Conservation (phyloP, 2,797 vertebrate species). For the Lemur catta region DNA sequence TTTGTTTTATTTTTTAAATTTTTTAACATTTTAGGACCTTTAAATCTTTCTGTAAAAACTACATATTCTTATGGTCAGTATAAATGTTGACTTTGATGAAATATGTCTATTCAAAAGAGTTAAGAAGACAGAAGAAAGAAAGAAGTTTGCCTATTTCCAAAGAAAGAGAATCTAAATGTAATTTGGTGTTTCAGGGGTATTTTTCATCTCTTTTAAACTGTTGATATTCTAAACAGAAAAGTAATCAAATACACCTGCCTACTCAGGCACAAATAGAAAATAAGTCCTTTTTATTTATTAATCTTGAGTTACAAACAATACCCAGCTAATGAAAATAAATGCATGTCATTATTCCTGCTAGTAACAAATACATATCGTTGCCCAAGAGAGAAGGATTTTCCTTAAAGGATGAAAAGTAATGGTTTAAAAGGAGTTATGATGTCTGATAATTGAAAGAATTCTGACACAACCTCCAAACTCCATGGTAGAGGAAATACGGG, state of each 20-base stretch:
- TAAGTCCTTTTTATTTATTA: not conserved
- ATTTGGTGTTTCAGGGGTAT: not conserved
- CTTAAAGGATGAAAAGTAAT: not conserved
- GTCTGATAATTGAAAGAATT: not conserved
- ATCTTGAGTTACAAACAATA: not conserved
- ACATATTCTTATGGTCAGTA: not conserved
- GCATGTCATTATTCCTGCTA: not conserved
- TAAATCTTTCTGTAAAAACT: not conserved
- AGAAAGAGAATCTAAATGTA: not conserved
- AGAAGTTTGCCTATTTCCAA: not conserved
- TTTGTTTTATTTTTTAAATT: not conserved
- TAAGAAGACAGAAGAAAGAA: not conserved
- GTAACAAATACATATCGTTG: not conserved
- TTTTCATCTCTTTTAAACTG: not conserved
- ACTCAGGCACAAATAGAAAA: not conserved
- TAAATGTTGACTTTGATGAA: not conserved
- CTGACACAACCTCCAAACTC: not conserved
- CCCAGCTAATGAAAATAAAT: slow-evolving; percentile 24
- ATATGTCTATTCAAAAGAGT: not conserved
- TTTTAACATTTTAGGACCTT: not conserved
- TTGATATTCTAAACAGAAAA: not conserved
- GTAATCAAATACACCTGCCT: not conserved
- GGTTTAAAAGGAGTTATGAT: not conserved
- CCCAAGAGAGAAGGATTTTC: not conserved
- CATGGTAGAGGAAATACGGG: not conserved